A percentile compares a stretch with the other conserved stretches of the same genome.
These are phyloP conservation scores for Chromobotia macracanthus DNA, from an alignment of 2,797 vertebrate species.

Conservation along the genomic window DNA sequence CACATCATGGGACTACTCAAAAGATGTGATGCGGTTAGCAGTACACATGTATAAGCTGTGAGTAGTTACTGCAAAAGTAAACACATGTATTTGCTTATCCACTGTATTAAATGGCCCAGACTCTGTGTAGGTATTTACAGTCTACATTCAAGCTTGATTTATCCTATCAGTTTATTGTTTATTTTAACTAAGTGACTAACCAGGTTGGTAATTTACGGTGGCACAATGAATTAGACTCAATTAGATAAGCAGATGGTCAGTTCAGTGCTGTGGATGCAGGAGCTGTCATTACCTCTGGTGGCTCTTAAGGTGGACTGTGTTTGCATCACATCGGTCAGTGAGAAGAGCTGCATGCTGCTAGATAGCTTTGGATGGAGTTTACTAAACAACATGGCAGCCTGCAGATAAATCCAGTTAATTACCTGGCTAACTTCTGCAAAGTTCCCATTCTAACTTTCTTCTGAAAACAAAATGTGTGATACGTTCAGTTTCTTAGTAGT, in stretches of 20 bases:
- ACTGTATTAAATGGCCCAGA: constrained; percentile 7
- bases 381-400: neutral
- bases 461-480: neutral
- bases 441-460: neutral
- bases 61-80: no score
- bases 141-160: constrained; percentile 38
- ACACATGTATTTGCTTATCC: neutral
- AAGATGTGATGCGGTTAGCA: no score
- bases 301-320: constrained; percentile 45
- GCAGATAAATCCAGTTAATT: constrained; percentile 44
- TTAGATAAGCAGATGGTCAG: constrained; percentile 64
- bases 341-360: neutral
- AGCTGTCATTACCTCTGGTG: constrained; percentile 56
- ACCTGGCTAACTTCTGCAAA: neutral
- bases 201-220: constrained; percentile 53
- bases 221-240: constrained; percentile 61
- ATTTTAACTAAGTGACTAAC: constrained; percentile 54
- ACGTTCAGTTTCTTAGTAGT: no score
- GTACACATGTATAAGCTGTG: no score
- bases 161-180: constrained; percentile 54
- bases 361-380: constrained; percentile 16
- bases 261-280: constrained; percentile 39
- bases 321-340: neutral
- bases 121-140: constrained; percentile 22
- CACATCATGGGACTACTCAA: neutral